Conservation (phyloP, 2,113 vertebrate genomes). For the Lycocorax pyrrhopterus region DNA sequence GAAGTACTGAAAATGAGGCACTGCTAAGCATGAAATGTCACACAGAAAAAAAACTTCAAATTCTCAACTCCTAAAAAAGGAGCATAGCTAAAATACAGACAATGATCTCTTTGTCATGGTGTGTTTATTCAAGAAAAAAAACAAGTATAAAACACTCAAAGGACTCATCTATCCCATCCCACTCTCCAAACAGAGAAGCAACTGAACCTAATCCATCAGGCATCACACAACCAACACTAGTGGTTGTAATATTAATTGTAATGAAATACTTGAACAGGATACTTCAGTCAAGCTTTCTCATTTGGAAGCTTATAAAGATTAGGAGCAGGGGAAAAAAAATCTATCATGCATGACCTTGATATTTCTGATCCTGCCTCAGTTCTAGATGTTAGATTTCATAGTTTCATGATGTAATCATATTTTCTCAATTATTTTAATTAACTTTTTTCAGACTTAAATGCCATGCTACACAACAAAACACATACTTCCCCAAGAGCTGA, state of each 20-base stretch:
- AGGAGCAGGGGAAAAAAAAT: rapidly evolving
- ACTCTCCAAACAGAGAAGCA: background rate
- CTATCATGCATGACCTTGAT: rapidly evolving
- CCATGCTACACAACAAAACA: background rate
- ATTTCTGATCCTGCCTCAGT: background rate
- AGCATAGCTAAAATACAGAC: background rate
- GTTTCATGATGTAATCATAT: background rate
- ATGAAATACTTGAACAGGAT: background rate
- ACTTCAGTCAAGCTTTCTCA: background rate
- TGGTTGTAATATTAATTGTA: background rate
- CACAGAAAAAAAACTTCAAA: background rate
- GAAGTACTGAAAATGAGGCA: background rate
- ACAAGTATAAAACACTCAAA: background rate
- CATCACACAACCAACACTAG: background rate
- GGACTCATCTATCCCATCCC: background rate
- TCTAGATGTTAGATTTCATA: background rate
- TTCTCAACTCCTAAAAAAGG: background rate
- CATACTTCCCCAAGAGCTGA: background rate
- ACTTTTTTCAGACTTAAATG: background rate
- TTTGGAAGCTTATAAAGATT: background rate
- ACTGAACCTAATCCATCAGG: background rate
- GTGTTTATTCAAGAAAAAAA: background rate
- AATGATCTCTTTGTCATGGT: background rate
- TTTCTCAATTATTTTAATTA: background rate
- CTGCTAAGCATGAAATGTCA: background rate